Evolutionary conservation across 2,888 invertebrate species (phyloP).

Genomic region (Aphidius colemani): DNA sequence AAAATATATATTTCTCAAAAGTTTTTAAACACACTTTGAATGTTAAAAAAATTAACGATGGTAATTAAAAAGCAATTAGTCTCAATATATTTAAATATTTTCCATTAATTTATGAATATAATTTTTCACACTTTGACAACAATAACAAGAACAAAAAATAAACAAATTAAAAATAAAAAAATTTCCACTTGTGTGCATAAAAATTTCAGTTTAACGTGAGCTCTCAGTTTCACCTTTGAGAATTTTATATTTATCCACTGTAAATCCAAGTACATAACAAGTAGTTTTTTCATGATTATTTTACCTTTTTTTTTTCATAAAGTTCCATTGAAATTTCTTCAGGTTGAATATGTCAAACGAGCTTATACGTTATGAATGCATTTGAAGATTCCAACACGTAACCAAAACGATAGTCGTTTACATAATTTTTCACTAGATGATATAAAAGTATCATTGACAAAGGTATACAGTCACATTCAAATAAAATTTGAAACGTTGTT

Average conservation of each 20-base stretch:
- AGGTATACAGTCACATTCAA: too few species aligned
- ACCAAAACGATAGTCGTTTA: background rate
- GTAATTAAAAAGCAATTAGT: background rate
- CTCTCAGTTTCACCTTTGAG: background rate
- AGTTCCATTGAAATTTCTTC: background rate
- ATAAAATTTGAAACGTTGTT: background rate
- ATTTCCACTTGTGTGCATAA: background rate
- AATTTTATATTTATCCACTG: background rate
- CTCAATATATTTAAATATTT: background rate
- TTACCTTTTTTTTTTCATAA: background rate
- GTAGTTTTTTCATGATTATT: background rate
- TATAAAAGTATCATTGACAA: background rate
- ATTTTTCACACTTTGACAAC: background rate
- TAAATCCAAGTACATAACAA: too few species aligned
- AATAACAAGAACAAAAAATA: conserved; percentile 6
- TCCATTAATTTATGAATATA: background rate
- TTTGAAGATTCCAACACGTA: background rate
- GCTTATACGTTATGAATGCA: background rate
- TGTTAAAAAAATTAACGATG: too few species aligned
- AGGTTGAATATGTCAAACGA: background rate
- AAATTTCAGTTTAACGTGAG: too few species aligned
- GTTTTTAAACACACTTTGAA: too few species aligned
- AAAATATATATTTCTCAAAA: too few species aligned
- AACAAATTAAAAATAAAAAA: background rate
- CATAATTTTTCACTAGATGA: background rate